phyloP scores from a whole-genome alignment of 2,797 vertebrate species.

The Melanotaenia boesemani region DNA sequence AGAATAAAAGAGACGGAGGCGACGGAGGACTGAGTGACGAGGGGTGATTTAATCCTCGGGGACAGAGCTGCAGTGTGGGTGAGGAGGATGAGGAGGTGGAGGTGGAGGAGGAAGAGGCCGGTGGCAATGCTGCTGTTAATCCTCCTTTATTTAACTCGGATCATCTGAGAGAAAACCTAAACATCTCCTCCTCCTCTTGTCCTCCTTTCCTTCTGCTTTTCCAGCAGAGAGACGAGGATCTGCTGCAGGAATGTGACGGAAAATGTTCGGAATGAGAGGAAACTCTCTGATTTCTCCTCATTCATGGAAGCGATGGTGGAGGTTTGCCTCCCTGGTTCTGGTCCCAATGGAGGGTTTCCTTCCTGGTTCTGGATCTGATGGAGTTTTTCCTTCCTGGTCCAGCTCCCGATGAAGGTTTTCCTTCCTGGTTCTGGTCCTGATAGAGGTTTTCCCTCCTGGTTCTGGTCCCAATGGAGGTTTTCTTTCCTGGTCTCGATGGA shows the following conservation, averaged over 20 bases:
- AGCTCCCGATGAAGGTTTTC: too few relatives aligned
- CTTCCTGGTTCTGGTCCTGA: too few relatives aligned
- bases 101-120: conserved; percentile 39
- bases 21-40: conserved; percentile 5
- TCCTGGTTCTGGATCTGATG: too few relatives aligned
- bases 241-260: neutral
- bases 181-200: conserved; percentile 36
- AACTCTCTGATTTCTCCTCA: too few relatives aligned
- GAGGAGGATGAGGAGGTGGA: conserved; percentile 31
- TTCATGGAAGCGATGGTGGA: too few relatives aligned
- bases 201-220: conserved; percentile 21
- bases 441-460: too few relatives aligned
- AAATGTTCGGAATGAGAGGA: too few relatives aligned
- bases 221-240: neutral
- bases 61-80: conserved; percentile 50
- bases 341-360: too few relatives aligned
- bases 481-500: too few relatives aligned
- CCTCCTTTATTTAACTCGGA: conserved; percentile 65
- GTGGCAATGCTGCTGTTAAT: conserved; percentile 57
- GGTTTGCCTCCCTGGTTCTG: too few relatives aligned
- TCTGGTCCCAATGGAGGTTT: too few relatives aligned
- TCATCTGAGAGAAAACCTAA: conserved; percentile 40
- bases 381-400: too few relatives aligned
- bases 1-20: conserved; percentile 3
- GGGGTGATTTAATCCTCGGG: conserved; percentile 49